Evolutionary conservation across 2,888 invertebrate genomes (phyloP).

Genomic region (Pristionchus mayeri): DNA sequence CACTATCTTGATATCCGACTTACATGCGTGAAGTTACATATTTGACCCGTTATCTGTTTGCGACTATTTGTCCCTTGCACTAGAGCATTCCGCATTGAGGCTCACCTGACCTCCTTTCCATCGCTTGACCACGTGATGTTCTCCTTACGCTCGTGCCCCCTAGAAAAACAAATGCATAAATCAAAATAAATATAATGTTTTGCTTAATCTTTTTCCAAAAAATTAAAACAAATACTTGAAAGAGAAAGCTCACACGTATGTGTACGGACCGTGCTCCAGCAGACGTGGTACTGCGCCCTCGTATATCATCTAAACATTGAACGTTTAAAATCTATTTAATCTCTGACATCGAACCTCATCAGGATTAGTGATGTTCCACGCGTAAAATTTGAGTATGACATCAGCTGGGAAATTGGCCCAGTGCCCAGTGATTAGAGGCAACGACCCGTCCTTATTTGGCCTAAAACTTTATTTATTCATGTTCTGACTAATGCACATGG

Average conservation of each 20-base stretch:
- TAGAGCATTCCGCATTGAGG: no score
- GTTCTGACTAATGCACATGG: no score
- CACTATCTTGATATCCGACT: no score
- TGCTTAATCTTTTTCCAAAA: no score
- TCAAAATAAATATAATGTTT: no score
- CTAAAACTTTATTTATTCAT: no score
- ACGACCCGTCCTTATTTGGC: background rate
- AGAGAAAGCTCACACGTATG: background rate
- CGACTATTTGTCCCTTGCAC: background rate
- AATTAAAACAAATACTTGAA: background rate
- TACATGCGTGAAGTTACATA: background rate
- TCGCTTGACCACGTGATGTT: background rate
- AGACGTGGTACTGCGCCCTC: background rate
- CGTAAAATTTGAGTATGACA: background rate
- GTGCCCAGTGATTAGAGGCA: background rate
- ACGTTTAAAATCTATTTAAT: background rate
- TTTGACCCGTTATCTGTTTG: background rate
- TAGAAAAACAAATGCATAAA: background rate
- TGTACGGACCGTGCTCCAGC: background rate
- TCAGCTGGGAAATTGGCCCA: slow-evolving; percentile 36
- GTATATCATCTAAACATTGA: background rate
- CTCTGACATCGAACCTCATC: slow-evolving; percentile 31
- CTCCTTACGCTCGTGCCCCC: background rate
- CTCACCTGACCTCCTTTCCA: slow-evolving; percentile 23
- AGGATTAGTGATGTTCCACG: slow-evolving; percentile 43